Base-by-base conservation (phyloP, 2,888 invertebrate species). In the Harpalus rubripes region DNA sequence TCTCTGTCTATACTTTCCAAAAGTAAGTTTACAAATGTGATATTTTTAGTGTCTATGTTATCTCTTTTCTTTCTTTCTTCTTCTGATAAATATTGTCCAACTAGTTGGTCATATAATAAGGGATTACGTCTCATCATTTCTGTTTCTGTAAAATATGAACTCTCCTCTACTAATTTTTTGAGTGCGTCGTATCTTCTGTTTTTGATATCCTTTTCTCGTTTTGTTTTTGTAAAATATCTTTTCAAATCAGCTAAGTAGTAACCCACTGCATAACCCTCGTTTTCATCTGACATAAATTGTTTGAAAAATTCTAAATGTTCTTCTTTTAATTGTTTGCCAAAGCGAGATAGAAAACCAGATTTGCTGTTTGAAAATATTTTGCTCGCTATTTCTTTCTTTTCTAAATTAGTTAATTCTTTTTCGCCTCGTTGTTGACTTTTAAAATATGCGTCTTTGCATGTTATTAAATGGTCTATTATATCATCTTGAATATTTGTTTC, bases 91-190 rank as follows among this genome's bases (percentile, higher is more conserved):
- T 96, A 98, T 88, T 95, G 96, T 0, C 98, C 98, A 63, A 99
- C 93, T 87, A 99, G 92, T 88, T 98, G 96, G 87, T 98, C 97
- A 91, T 97, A 99, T 0, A 98, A 91, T 81, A 96, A 92, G 0
- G 98, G 99, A 90, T 98, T 97, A 85, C 99, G 92, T 87, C 94
- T 95, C 94, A 97, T 97, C 98, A 99, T 99, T 92, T 97, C 96
- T 86, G 94, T 94, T 90, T 98, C 98, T 89, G 96, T 96, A 89
- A 99, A 99, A 91, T 98, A 98, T 32, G 93, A 92, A 87, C 94
- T 93, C 86, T 95, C 93, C 79, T 93, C 91, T 58, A 96, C 92
- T 87, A 98, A 90, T 88, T 94, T 93, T 88, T 96, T 94, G 89
- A 98, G 91, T 0, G 98, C 98, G 88, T 95, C 94, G 89, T 94